Conservation (phyloP, 2,888 invertebrate species). For the Portevinia maculata region DNA sequence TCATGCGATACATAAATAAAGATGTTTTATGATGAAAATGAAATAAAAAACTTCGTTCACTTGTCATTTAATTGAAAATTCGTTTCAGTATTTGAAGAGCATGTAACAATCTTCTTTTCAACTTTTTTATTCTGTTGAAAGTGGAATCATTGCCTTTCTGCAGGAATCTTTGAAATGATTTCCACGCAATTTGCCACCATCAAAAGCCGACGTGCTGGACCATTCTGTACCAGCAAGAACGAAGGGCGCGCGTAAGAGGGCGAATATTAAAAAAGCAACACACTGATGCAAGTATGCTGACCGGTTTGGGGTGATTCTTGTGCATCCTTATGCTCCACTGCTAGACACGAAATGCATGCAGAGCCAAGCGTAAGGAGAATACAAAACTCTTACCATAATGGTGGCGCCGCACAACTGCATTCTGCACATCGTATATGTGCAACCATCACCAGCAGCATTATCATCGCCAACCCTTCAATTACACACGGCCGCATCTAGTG, state of each 20-base stretch:
- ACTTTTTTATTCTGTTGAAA: neutral
- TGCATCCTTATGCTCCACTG: slow-evolving; percentile 44
- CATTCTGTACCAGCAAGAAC: slow-evolving; percentile 22
- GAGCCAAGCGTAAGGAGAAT: slow-evolving; percentile 32
- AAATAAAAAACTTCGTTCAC: too few relatives aligned
- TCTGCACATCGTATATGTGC: slow-evolving; percentile 10
- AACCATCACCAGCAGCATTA: slow-evolving; percentile 49
- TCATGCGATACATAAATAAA: neutral
- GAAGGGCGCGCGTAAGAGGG: slow-evolving; percentile 43
- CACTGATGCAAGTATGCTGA: slow-evolving; percentile 44
- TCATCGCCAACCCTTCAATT: slow-evolving; percentile 49
- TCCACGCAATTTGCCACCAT: slow-evolving; percentile 58
- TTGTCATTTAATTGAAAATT: too few relatives aligned
- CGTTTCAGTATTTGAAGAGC: too few relatives aligned
- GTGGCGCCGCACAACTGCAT: slow-evolving; percentile 52
- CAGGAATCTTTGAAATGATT: slow-evolving; percentile 47
- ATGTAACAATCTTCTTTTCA: neutral
- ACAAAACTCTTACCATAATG: slow-evolving; percentile 38
- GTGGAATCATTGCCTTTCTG: slow-evolving; percentile 3
- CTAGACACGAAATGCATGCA: slow-evolving; percentile 42
- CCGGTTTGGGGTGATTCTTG: slow-evolving; percentile 37
- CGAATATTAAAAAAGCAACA: slow-evolving; percentile 26
- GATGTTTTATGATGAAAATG: neutral
- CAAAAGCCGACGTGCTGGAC: slow-evolving; percentile 48
- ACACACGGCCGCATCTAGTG: slow-evolving; percentile 30